Percentiles rank a stretch among this genome's conserved stretches.
Evolutionary conservation across 92 coral and sea anemone genomes (phyloP).

Genomic region (Bergia puertoricense): DNA sequence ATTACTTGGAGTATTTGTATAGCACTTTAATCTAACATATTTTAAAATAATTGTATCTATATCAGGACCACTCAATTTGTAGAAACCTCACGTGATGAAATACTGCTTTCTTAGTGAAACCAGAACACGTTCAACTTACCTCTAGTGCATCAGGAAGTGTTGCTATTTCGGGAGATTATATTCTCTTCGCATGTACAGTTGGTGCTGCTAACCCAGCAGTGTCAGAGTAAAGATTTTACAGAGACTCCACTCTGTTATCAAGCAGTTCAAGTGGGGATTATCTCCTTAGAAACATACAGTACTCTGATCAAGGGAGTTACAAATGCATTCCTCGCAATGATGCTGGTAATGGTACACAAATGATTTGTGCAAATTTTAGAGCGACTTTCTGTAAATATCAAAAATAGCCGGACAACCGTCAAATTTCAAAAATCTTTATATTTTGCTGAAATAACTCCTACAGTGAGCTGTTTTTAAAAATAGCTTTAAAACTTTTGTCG

Average conservation of each 20-base stretch:
- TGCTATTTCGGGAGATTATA: constrained; percentile 15
- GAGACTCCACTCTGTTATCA: background rate
- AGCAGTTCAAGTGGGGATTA: background rate
- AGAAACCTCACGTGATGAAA: background rate
- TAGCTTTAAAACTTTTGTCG: no score
- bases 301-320: background rate
- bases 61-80: no score
- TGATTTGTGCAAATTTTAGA: no score
- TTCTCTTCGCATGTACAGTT: constrained; percentile 24
- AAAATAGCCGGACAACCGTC: no score
- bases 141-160: background rate
- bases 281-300: background rate
- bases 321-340: background rate
- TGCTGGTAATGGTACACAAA: background rate
- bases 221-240: constrained; percentile 22
- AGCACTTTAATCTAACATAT: no score
- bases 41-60: no score
- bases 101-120: constrained; percentile 21
- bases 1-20: no score
- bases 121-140: background rate
- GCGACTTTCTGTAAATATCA: no score
- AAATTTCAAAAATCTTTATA: no score
- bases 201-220: constrained; percentile 37
- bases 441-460: no score
- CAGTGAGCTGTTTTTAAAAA: no score